phyloP scores from a whole-genome alignment of 1,140 invertebrate genomes.

The Chrysomallon squamiferum region DNA sequence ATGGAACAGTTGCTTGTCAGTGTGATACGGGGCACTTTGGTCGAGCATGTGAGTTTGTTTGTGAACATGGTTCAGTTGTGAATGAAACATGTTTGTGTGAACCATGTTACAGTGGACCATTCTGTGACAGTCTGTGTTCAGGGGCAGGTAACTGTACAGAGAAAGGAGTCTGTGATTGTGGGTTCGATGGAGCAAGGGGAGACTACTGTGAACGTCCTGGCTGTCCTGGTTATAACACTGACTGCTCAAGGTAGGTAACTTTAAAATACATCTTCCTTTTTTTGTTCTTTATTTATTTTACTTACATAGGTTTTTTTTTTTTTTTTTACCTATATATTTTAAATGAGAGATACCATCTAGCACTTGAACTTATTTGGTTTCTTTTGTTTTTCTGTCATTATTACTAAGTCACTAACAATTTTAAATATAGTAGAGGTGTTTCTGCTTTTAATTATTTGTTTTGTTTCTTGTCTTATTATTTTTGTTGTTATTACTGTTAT shows the following conservation, averaged over 20 bases:
- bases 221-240: constrained; percentile 36
- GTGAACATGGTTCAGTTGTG: constrained; percentile 24
- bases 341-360: too few species aligned
- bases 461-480: too few species aligned
- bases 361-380: too few species aligned
- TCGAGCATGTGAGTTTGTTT: constrained; percentile 24
- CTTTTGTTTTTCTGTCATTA: too few species aligned
- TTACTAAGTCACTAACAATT: too few species aligned
- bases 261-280: too few species aligned
- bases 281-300: too few species aligned
- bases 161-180: constrained; percentile 33
- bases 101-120: constrained; percentile 30
- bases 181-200: constrained; percentile 31
- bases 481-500: too few species aligned
- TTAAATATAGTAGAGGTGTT: too few species aligned
- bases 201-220: constrained; percentile 32
- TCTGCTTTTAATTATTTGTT: too few species aligned
- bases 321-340: too few species aligned
- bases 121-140: constrained; percentile 31
- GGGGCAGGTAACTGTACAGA: constrained; percentile 27
- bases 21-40: constrained; percentile 26
- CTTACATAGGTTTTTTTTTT: too few species aligned
- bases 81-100: constrained; percentile 28
- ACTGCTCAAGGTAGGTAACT: constrained; percentile 44
- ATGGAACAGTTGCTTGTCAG: constrained; percentile 26